Evolutionary conservation across 2,797 vertebrate species (phyloP), one percentile per base, ranked within the genome.

Genomic region (Thaleichthys pacificus): DNA sequence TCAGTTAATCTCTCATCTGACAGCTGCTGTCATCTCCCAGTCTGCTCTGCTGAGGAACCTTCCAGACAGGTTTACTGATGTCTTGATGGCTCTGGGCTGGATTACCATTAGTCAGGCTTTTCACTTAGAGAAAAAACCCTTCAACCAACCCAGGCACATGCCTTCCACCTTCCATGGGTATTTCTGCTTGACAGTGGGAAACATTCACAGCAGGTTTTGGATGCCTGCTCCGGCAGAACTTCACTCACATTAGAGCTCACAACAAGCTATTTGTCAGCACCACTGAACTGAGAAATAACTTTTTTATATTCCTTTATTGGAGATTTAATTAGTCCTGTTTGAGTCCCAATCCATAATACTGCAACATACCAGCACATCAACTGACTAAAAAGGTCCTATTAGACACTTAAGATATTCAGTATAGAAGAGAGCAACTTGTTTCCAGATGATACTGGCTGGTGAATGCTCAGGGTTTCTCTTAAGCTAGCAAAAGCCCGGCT

Each of bases 1-100:
- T 21, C 61, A 78, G 76, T 77, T 86, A 85, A 87, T 88, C 81
- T 84, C 24, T 19, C 63, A 72, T 74, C 78, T 86, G 88, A 88
- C 85, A 88, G 79, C 60, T 87, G 64, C 80, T 86, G 81, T 90
- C 85, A 80, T 82, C 77, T 69, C 54, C 69, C 60, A 32, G 75
- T 73, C 80, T 77, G 73, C 71, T 74, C 72, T 70, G 78, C 78
- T 77, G 68, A 35, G 1, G 69, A 61, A 68, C 71, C 76, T 69
- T n/a, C 5, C 61, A 81, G 69, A 68, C 64, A 64, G 56, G 71
- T 71, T 67, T 58, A 80, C 70, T 57, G 64, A 38, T 66, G 66
- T 70, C 51, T 51, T 56, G 28, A 58, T 24, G 60, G 68, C 65
- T 68, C 66, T 56, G 65, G 61, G 62, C 6, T 47, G 67, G 64